Percentiles rank a stretch among this genome's conserved stretches.
Evolutionary conservation across 2,113 vertebrate genomes (phyloP).

Genomic region (Pseudorhombus dupliciocellatus): DNA sequence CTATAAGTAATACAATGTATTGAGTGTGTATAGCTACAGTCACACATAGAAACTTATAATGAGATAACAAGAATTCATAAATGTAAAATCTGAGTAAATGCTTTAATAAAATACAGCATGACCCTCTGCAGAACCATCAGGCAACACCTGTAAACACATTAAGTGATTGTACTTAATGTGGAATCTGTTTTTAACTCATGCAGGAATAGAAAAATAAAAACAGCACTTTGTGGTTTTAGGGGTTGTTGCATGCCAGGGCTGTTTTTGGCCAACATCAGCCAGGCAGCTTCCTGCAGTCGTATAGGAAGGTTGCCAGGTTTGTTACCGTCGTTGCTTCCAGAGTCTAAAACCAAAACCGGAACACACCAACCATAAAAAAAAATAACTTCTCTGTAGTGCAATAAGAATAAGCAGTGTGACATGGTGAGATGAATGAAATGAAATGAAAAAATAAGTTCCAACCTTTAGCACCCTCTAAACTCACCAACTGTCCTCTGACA

Average conservation of each 20-base stretch:
- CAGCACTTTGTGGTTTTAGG: conserved; percentile 8
- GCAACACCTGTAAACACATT: background rate
- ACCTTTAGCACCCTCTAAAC: background rate
- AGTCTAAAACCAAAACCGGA: background rate
- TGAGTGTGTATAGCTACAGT: background rate
- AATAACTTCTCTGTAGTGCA: background rate
- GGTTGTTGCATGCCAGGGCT: background rate
- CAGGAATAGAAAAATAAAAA: conserved; percentile 5
- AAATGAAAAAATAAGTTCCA: background rate
- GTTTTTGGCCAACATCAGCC: conserved; percentile 3
- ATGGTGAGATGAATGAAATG: background rate
- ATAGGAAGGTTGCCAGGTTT: conserved; percentile 2
- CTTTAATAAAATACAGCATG: background rate
- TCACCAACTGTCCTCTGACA: background rate
- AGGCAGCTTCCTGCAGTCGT: background rate
- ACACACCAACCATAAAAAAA: background rate
- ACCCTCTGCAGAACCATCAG: background rate
- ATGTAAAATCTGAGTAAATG: background rate
- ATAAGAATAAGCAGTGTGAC: background rate
- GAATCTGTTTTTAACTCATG: background rate
- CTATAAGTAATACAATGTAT: no score
- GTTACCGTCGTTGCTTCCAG: background rate
- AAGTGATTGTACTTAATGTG: background rate
- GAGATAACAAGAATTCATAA: background rate
- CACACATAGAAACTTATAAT: background rate